Evolutionary conservation across 2,113 vertebrate species (phyloP), one percentile per base, ranked within the genome.

Genomic region (Elephas maximus): DNA sequence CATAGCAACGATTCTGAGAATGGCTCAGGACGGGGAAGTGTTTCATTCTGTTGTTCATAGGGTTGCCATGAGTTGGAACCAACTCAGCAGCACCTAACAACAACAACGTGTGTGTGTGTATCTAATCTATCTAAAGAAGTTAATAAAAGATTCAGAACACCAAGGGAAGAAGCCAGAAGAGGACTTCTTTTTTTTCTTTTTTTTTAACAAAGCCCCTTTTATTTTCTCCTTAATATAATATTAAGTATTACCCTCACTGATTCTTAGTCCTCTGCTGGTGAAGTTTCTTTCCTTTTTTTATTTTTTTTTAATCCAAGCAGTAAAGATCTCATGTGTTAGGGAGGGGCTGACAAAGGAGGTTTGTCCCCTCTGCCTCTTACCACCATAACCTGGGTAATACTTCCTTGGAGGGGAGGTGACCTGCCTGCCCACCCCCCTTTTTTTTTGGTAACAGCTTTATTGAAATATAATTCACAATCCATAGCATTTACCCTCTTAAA

Each of bases 61-160:
- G 11, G 53, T 57, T 14, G 1, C 53, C 15, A 48, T 48, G 48
- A 48, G 53, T 57, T 15, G 15, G 53, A 57, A 57, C 53, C 11
- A 14, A 57, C 53, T 57, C 10, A 14, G 15, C 15, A 4, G 53
- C 53, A 57, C 15, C 53, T 57, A 57, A 57, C 48, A 57, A 57
- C 53, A 57, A 57, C 53, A 57, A 14, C n/a, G 93, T 62, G 7
- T 62, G 23, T 62, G 37, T 4, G 6, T 73, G 20, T 15, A 69
- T 33, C 9, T 67, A 30, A 37, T 37, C 37, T 2, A 6, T 67
- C 30, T 30, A 60, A 41, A 26, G 2, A 67, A 88, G 53, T 97
- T 77, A 48, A 14, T 78, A 93, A 90, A 88, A 95, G 37, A 89
- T 41, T 45, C 30, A 87, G 67, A 90, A 91, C 90, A 60, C n/a